These are phyloP conservation scores for Drosophila lacteicornis DNA, from an alignment of 1,140 invertebrate genomes.

Conservation along the genomic window DNA sequence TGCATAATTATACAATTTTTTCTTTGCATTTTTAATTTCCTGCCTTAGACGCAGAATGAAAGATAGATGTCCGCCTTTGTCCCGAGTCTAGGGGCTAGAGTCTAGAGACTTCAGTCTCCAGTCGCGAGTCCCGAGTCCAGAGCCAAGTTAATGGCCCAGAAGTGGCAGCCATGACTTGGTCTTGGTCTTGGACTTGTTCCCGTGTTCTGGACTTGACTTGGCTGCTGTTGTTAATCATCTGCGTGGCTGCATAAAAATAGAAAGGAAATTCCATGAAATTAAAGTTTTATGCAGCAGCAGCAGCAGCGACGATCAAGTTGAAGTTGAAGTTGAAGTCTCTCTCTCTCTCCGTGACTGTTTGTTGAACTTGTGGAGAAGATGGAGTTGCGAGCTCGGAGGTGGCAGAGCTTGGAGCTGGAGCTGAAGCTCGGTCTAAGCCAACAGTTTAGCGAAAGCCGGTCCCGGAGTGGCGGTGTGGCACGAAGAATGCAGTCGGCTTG, in stretches of 20 bases:
- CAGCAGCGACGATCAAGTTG: constrained; percentile 41
- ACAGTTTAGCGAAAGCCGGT: constrained; percentile 53
- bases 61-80: constrained; percentile 22
- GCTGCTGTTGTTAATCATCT: constrained; percentile 62
- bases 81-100: constrained; percentile 9
- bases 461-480: constrained; percentile 38
- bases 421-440: constrained; percentile 40
- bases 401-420: constrained; percentile 11
- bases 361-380: constrained; percentile 58
- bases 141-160: constrained; percentile 52
- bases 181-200: constrained; percentile 51
- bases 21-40: constrained; percentile 70
- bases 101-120: background rate
- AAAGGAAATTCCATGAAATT: constrained; percentile 80
- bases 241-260: constrained; percentile 71
- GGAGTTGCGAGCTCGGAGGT: background rate
- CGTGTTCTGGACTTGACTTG: constrained; percentile 36
- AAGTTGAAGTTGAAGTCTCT: constrained; percentile 43
- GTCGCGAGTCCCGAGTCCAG: constrained; percentile 3
- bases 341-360: constrained; percentile 37
- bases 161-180: constrained; percentile 39
- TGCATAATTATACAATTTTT: constrained; percentile 67
- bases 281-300: constrained; percentile 62
- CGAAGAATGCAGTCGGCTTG: constrained; percentile 74
- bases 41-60: constrained; percentile 40